Evolutionary conservation across 2,888 invertebrate genomes (phyloP).

Genomic region (Drosophila longiperda): DNA sequence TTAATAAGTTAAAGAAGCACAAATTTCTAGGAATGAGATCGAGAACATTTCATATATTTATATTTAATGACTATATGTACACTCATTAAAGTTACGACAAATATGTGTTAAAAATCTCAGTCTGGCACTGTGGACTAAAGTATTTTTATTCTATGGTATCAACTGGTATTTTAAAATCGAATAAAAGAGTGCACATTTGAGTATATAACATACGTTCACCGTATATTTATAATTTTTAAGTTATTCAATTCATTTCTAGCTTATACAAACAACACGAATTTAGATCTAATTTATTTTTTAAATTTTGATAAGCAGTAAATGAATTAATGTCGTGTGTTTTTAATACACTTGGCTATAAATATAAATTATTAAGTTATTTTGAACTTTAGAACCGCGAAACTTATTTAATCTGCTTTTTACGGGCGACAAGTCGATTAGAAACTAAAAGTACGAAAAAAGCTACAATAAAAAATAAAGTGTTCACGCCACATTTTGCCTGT

Average conservation of each 20-base stretch:
- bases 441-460: conserved; percentile 54
- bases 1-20: not conserved
- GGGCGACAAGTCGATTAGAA: conserved; percentile 48
- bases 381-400: conserved; percentile 62
- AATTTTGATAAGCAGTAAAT: conserved; percentile 50
- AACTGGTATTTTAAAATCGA: not conserved
- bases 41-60: not conserved
- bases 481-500: not conserved
- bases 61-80: not conserved
- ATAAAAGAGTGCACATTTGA: not conserved
- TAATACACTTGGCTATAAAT: conserved; percentile 7
- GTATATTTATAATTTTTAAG: not conserved
- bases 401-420: conserved; percentile 45
- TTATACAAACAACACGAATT: not conserved
- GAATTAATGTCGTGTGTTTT: conserved; percentile 42
- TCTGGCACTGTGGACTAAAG: not conserved
- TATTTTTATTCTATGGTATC: not conserved
- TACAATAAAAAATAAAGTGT: conserved; percentile 19
- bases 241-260: not conserved
- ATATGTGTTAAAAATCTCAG: not conserved
- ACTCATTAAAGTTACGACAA: not conserved
- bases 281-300: not conserved
- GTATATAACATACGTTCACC: not conserved
- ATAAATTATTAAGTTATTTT: conserved; percentile 6
- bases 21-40: not conserved